A percentile compares a stretch with the other conserved stretches of the same genome.
These are phyloP conservation scores for Campylomormyrus tamandua DNA, from an alignment of 2,113 vertebrate species.

Conservation along the genomic window DNA sequence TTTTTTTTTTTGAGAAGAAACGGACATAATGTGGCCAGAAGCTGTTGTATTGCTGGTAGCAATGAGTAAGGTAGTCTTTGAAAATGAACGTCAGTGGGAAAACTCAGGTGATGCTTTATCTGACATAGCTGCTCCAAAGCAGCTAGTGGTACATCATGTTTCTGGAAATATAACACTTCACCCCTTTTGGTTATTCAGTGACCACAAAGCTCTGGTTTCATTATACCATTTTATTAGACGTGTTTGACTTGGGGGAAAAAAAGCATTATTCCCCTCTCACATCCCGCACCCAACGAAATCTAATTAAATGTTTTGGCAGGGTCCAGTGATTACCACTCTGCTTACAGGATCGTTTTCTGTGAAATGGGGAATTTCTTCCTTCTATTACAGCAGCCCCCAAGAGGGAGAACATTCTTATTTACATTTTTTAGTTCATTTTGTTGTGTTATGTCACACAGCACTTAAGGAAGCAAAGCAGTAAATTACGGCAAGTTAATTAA, in stretches of 20 bases:
- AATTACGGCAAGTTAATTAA: slow-evolving; percentile 10
- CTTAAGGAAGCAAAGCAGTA: slow-evolving; percentile 8
- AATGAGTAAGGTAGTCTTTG: neutral
- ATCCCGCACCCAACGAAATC: neutral
- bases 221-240: neutral
- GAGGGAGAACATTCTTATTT: slow-evolving; percentile 18
- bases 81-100: neutral
- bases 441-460: neutral
- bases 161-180: neutral
- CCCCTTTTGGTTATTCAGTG: neutral
- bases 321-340: slow-evolving; percentile 12
- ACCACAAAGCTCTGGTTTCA: slow-evolving; percentile 10
- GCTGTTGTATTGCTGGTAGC: neutral
- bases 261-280: slow-evolving; percentile 2
- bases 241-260: neutral
- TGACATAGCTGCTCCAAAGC: neutral
- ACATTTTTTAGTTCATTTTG: slow-evolving; percentile 11
- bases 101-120: neutral
- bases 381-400: neutral
- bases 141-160: neutral
- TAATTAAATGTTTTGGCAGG: slow-evolving; percentile 21
- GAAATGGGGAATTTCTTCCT: slow-evolving; percentile 10
- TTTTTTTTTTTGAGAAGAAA: neutral
- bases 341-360: neutral
- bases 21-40: neutral